Evolutionary conservation across 2,113 vertebrate genomes (phyloP).

Genomic region (Sander vitreus): DNA sequence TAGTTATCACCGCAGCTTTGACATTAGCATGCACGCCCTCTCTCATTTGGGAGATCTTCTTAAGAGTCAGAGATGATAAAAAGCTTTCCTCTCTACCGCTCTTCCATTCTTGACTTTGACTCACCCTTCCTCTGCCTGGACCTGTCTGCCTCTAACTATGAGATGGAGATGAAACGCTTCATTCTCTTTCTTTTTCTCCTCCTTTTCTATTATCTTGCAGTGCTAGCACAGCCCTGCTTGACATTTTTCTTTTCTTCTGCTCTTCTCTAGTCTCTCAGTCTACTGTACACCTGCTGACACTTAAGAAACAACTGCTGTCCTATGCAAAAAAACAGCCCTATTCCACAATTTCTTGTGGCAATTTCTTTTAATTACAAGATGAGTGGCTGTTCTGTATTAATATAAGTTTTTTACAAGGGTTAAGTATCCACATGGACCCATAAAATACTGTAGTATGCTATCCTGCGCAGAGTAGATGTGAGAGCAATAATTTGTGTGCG

Average conservation of each 20-base stretch:
- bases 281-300: conserved; percentile 72
- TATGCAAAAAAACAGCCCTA: conserved; percentile 54
- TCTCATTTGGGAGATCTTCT: conserved; percentile 82
- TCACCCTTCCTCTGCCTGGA: conserved; percentile 76
- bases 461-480: conserved; percentile 39
- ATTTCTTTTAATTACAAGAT: conserved; percentile 56
- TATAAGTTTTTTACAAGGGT: conserved; percentile 45
- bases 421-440: conserved; percentile 42
- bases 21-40: conserved; percentile 79
- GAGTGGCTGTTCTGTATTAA: conserved; percentile 53
- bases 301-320: conserved; percentile 76
- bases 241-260: conserved; percentile 75
- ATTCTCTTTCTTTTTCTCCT: conserved; percentile 63
- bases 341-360: conserved; percentile 49
- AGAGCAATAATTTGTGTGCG: conserved; percentile 20
- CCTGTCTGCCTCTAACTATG: conserved; percentile 71
- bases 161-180: conserved; percentile 77
- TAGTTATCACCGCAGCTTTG: conserved; percentile 79
- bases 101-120: conserved; percentile 79
- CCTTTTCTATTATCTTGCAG: conserved; percentile 75
- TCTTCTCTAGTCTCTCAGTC: conserved; percentile 54
- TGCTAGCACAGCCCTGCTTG: conserved; percentile 65
- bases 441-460: conserved; percentile 16
- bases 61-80: conserved; percentile 79
- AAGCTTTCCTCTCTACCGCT: conserved; percentile 76